A percentile compares a stretch with the other conserved stretches of the same genome.
Conservation (phyloP, 2,113 vertebrate genomes). For the Loxodonta africana region DNA sequence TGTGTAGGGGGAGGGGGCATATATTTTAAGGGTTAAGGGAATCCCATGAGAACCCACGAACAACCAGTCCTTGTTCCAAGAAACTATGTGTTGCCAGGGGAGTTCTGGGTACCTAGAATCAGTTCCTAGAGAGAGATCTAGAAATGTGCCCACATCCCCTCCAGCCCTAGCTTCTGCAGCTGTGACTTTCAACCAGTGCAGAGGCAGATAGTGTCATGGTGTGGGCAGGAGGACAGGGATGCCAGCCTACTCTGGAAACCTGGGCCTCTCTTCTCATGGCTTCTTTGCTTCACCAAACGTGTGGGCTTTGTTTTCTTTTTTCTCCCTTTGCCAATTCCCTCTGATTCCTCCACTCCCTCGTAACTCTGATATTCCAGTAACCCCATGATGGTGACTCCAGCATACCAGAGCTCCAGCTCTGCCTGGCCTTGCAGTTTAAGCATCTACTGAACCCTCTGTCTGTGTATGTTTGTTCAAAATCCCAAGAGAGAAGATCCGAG, state of each 20-base stretch:
- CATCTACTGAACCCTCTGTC: background rate
- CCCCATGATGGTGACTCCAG: background rate
- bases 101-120: background rate
- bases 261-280: background rate
- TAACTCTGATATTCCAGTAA: background rate
- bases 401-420: too few relatives aligned
- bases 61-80: background rate
- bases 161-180: background rate
- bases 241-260: background rate
- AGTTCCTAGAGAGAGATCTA: background rate
- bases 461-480: background rate
- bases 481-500: background rate
- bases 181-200: background rate
- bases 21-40: background rate
- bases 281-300: background rate
- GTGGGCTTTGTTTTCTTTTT: background rate
- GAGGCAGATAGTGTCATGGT: background rate
- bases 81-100: accelerated
- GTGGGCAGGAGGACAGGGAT: background rate
- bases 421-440: background rate
- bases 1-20: background rate
- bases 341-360: background rate
- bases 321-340: background rate
- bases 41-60: background rate
- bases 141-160: background rate